Conservation (phyloP, 1,140 invertebrate genomes). For the Arion vulgaris region DNA sequence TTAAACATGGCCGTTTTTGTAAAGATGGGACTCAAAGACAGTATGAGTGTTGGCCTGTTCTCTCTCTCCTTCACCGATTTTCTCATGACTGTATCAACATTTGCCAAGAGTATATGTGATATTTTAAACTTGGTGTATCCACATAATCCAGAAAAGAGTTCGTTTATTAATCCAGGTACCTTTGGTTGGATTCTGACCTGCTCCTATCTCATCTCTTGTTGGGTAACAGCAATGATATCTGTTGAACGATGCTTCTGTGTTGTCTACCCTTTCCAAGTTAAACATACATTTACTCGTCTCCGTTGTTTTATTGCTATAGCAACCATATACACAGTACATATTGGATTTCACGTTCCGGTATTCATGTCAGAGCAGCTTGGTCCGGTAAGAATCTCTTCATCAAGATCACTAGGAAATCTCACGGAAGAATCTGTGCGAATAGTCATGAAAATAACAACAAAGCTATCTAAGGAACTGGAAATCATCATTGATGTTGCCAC, state of each 20-base stretch:
- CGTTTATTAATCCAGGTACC: not conserved
- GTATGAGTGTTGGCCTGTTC: conserved; percentile 13
- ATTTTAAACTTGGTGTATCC: not conserved
- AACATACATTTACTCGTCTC: not conserved
- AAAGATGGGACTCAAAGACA: not conserved
- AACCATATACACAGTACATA: not conserved
- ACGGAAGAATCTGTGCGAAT: not conserved
- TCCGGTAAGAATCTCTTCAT: not conserved
- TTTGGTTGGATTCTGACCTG: not conserved
- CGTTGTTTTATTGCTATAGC: not conserved
- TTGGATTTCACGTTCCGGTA: not conserved
- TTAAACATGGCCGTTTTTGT: conserved; percentile 2
- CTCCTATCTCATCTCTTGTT: not conserved
- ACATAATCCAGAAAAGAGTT: not conserved
- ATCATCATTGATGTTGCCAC: not conserved
- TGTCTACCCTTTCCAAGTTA: not conserved
- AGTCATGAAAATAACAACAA: not conserved
- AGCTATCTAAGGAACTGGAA: not conserved
- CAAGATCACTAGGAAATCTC: no score
- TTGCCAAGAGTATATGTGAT: not conserved
- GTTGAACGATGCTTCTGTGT: conserved; percentile 3
- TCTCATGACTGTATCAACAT: not conserved
- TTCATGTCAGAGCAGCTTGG: not conserved
- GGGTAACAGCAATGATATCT: not conserved
- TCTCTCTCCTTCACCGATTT: not conserved